Base-by-base conservation (phyloP, 2,888 invertebrate genomes). In the Spodoptera littoralis region DNA sequence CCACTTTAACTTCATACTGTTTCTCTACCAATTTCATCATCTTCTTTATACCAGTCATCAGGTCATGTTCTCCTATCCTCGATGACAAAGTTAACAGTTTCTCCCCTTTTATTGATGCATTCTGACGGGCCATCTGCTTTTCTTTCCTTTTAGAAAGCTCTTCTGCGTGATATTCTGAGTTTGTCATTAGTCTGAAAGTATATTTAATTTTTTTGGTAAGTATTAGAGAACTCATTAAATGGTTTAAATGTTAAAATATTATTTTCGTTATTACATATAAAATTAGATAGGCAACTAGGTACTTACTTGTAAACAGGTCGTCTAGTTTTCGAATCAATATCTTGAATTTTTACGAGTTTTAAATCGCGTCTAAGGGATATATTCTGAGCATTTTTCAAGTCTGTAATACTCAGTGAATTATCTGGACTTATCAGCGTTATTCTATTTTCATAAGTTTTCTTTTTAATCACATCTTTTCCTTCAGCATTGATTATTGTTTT, bases 321-420 rank as follows among this genome's bases (percentile, higher is more conserved):
- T 42, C 96, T 95, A 0, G 96, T 96, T 89, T 97, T 97, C 0
- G 95, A 89, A 87, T 97, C 96, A 4, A 95, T 87, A 86, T 97
- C 97, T 69, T 96, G 88, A 30, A 97, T 88, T 91, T 97, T 96
- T 0, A 97, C 94, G 62, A 98, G 90, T 84, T 96, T 96, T 68
- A 97, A 90, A 55, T 97, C 96, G 73, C 97, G 92, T 46, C 96
- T 95, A 63, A 95, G 93, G 0, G 97, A 96, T 65, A 98, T 80
- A 84, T 95, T 97, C 76, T 96, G 94, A 0, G 97, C 97, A 78
- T 96, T 96, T 71, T 96, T 96, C 30, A 97, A 73, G 30, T 96
- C 96, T 1, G 95, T 95, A 3, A 97, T 93, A 67, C 91, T 94
- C 22, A 96, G 88, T 41, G 94, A 89, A 78, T 96, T 91, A 84